Base-by-base conservation (phyloP, 2,888 invertebrate genomes). In the Dicyrtoma fusca region DNA sequence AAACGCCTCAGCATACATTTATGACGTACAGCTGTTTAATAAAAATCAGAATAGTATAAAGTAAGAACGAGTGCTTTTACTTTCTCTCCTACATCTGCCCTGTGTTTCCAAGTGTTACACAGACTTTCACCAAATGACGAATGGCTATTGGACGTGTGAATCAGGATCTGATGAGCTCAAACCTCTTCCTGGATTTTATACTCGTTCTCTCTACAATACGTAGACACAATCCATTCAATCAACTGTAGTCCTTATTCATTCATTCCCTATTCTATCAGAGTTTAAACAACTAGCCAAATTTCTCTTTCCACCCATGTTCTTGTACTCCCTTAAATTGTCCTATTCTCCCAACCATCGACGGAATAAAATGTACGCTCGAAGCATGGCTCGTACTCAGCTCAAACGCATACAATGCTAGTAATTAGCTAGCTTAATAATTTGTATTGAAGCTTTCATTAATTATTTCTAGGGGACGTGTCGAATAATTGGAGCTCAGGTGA, bases 121-220 rank as follows among this genome's bases (percentile, higher is more conserved):
- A 34, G 34, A 57, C 57, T 25, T 26, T 57, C 57, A 57, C 14
- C 23, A 23, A 23, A 57, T 57, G 57, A 57, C 57, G 23, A 57
- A 57, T 57, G 23, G 23, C 25, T 57, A 23, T 13, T 13, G 57
- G 57, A 57, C 57, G 57, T 57, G 57, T 57, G 57, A 57, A 57
- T 57, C 23, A 57, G 10, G 57, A 57, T 57, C 57, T 26, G 57
- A 21, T 57, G 57, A 57, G 57, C 57, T 57, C 57, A 23, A 57
- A 57, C 57, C 57, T 57, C 26, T 10, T 23, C 57, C n/a, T 26
- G 23, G 11, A 21, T 19, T 19, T 23, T 55, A 11, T 17, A 6
- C 49, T 49, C 11, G 14, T 13, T 49, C 49, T 49, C 49, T 13
- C 49, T 49, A 17, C 19, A 49, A 17, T 13, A 11, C 53, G n/a